These are phyloP conservation scores for Bombus affinis DNA, from an alignment of 1,140 invertebrate genomes.

Conservation along the genomic window DNA sequence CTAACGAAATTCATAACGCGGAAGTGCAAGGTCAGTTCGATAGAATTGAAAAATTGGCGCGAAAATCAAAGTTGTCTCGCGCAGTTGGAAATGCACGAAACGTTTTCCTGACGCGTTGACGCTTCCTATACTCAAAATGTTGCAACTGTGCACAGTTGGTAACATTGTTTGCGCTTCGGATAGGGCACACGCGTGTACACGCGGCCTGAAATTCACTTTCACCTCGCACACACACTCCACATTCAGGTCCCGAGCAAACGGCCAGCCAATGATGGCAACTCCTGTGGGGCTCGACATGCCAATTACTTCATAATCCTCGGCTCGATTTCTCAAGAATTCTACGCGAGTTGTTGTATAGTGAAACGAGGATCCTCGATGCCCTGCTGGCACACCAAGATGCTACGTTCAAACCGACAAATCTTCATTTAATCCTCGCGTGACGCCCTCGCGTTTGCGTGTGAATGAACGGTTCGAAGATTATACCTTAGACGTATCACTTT, in stretches of 20 bases:
- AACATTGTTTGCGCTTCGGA: conserved; percentile 38
- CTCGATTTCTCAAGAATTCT: conserved; percentile 53
- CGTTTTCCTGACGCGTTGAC: not conserved
- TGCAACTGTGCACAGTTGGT: conserved; percentile 16
- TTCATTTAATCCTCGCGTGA: conserved; percentile 10
- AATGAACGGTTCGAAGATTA: no score
- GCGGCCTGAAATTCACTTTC: conserved; percentile 74
- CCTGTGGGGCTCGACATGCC: conserved; percentile 56
- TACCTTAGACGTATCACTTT: no score
- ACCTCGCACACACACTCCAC: conserved; percentile 60
- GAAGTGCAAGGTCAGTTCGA: no score
- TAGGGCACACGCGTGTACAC: conserved; percentile 47
- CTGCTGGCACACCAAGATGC: conserved; percentile 15
- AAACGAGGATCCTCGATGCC: not conserved
- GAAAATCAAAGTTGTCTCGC: no score
- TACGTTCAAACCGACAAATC: not conserved
- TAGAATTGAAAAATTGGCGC: no score
- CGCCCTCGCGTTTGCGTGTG: not conserved
- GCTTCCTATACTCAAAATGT: conserved; percentile 52
- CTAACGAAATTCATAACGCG: no score
- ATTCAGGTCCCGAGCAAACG: conserved; percentile 50
- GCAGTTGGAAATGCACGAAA: not conserved
- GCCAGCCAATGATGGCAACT: conserved; percentile 32
- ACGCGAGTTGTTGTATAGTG: conserved; percentile 20
- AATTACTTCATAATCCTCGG: conserved; percentile 63